These are phyloP conservation scores for Dysdera silvatica DNA, from an alignment of 1,140 invertebrate species.

Conservation along the genomic window DNA sequence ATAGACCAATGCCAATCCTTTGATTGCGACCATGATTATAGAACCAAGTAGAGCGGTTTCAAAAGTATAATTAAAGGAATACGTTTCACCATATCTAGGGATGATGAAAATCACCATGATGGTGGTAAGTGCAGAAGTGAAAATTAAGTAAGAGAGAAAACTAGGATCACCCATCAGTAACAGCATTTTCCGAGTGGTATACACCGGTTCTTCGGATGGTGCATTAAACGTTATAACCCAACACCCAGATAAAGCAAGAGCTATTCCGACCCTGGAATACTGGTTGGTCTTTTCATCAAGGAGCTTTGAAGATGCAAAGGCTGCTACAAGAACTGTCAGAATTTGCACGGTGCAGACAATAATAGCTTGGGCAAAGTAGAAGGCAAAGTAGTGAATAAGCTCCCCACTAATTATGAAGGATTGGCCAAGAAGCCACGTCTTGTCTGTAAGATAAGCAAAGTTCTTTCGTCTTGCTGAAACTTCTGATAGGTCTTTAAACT, in stretches of 20 bases:
- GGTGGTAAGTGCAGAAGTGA: neutral
- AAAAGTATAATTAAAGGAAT: slow-evolving; percentile 7
- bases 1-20: slow-evolving; percentile 6
- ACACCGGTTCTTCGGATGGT: slow-evolving; percentile 4
- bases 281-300: slow-evolving; percentile 2
- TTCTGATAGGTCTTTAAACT: too few species aligned
- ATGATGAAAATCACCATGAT: neutral
- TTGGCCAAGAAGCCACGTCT: slow-evolving; percentile 9
- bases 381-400: slow-evolving; percentile 8
- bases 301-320: slow-evolving; percentile 1
- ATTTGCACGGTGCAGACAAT: slow-evolving; percentile 10
- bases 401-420: slow-evolving; percentile 16
- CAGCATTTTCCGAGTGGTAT: neutral
- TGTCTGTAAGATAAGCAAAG: neutral
- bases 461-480: neutral
- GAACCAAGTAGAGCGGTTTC: slow-evolving; percentile 21
- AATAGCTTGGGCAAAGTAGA: slow-evolving; percentile 15
- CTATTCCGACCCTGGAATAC: slow-evolving; percentile 4
- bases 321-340: slow-evolving; percentile 5
- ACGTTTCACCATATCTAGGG: slow-evolving; percentile 1
- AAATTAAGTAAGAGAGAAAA: neutral
- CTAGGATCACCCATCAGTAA: neutral
- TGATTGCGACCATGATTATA: slow-evolving; percentile 2
- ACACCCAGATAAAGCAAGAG: slow-evolving; percentile 4
- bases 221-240: slow-evolving; percentile 5